Evolutionary conservation across 1,140 invertebrate genomes (phyloP).

Genomic region (Drosophila tani): DNA sequence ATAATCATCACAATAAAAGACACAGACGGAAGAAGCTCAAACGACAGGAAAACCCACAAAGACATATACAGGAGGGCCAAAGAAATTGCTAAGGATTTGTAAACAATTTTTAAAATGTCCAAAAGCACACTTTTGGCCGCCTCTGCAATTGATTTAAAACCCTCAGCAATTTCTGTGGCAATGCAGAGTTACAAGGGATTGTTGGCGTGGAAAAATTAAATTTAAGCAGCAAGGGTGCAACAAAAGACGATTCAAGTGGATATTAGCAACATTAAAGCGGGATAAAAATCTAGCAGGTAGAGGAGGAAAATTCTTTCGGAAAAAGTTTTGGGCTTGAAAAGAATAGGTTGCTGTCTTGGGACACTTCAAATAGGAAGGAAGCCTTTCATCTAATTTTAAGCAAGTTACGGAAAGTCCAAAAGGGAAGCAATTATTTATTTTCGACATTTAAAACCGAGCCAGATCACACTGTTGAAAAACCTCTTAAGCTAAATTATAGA

Average conservation of each 20-base stretch:
- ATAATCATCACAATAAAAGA: slow-evolving; percentile 59
- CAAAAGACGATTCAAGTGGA: slow-evolving; percentile 2
- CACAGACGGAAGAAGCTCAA: slow-evolving; percentile 25
- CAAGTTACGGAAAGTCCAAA: neutral
- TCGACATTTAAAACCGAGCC: neutral
- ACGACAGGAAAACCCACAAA: slow-evolving; percentile 30
- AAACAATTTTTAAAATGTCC: neutral
- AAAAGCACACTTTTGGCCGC: neutral
- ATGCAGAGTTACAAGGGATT: neutral
- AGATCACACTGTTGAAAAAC: slow-evolving; percentile 3
- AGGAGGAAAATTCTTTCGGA: neutral
- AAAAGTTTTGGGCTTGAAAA: neutral
- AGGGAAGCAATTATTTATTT: neutral
- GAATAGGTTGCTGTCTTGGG: no score
- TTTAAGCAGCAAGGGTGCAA: slow-evolving; percentile 23
- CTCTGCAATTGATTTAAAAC: neutral
- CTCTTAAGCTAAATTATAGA: slow-evolving; percentile 2
- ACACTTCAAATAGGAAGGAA: neutral
- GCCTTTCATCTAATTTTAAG: neutral
- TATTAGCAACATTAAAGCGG: slow-evolving; percentile 10
- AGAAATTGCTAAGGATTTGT: neutral
- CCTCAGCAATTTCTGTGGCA: neutral
- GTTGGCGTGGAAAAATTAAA: neutral
- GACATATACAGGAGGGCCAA: slow-evolving; percentile 1
- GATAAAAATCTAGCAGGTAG: neutral